phyloP scores from a whole-genome alignment of 1,140 invertebrate species.

The Tetramorium alpestre region DNA sequence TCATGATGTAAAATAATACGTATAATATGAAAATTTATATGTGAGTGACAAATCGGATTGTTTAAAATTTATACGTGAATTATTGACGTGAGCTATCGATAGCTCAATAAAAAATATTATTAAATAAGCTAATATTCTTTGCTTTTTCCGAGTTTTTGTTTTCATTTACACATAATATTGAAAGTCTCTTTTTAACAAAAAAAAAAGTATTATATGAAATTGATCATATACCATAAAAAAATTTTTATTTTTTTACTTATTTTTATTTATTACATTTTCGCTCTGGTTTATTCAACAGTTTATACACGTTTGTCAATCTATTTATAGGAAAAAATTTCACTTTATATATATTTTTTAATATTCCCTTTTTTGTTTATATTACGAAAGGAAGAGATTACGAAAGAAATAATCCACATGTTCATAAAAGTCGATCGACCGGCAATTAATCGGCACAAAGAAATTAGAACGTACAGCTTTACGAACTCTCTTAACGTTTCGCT shows the following conservation, averaged over 20 bases:
- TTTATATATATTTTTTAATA: not conserved
- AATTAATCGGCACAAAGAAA: slow-evolving; percentile 36
- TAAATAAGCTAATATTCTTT: not conserved
- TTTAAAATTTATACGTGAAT: not conserved
- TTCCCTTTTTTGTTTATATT: not conserved
- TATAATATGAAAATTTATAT: not conserved
- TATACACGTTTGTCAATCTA: too few relatives aligned
- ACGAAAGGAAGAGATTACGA: not conserved
- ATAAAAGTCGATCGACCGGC: not conserved
- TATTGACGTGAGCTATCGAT: not conserved
- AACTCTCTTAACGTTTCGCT: slow-evolving; percentile 34
- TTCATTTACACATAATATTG: not conserved
- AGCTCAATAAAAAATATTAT: not conserved
- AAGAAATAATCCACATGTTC: not conserved
- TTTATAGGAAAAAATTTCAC: too few relatives aligned
- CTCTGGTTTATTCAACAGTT: not conserved
- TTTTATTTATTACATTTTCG: not conserved
- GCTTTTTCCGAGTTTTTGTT: not conserved
- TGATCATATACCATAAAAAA: not conserved
- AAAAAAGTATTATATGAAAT: not conserved
- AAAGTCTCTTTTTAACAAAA: not conserved
- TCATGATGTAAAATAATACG: not conserved
- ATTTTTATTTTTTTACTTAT: not conserved
- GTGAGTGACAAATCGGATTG: not conserved
- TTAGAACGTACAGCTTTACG: slow-evolving; percentile 25